Evolutionary conservation across 2,113 vertebrate genomes (phyloP).

Genomic region (Oryzias curvinotus): DNA sequence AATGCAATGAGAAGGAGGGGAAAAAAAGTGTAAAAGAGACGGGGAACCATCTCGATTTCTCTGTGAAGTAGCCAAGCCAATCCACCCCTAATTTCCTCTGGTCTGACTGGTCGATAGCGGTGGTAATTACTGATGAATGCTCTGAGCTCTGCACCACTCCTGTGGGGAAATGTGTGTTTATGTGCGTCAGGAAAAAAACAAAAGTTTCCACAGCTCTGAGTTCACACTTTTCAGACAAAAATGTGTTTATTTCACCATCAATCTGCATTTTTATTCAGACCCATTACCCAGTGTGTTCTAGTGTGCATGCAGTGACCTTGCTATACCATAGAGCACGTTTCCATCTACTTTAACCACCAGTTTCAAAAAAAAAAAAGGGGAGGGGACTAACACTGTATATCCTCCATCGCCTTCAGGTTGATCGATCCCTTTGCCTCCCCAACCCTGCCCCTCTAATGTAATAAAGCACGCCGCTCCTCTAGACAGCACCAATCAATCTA

Average conservation of each 20-base stretch:
- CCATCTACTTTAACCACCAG: conserved; percentile 22
- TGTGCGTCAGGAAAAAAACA: neutral
- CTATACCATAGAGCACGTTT: conserved; percentile 6
- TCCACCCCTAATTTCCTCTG: conserved; percentile 74
- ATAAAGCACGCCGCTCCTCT: conserved; percentile 76
- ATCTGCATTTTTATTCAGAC: too few relatives aligned
- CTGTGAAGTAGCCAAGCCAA: conserved; percentile 63
- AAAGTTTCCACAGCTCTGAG: neutral
- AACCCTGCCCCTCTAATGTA: conserved; percentile 75
- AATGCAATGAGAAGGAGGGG: too few relatives aligned
- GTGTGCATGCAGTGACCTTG: conserved; percentile 11
- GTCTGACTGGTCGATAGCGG: conserved; percentile 69
- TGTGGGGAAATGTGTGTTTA: conserved; percentile 44
- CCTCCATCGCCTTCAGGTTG: conserved; percentile 50
- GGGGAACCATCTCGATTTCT: conserved; percentile 38
- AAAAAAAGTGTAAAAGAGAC: conserved; percentile 21
- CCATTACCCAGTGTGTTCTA: neutral
- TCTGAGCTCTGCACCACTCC: conserved; percentile 47
- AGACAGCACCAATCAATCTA: conserved; percentile 80
- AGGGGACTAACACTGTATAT: conserved; percentile 44
- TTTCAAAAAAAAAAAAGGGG: neutral
- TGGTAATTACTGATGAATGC: conserved; percentile 73
- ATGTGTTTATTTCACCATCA: too few relatives aligned
- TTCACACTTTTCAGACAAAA: conserved; percentile 1
- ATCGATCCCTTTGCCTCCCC: conserved; percentile 73